Evolutionary conservation across 2,888 invertebrate species (phyloP).

Genomic region (Chesias legatella): DNA sequence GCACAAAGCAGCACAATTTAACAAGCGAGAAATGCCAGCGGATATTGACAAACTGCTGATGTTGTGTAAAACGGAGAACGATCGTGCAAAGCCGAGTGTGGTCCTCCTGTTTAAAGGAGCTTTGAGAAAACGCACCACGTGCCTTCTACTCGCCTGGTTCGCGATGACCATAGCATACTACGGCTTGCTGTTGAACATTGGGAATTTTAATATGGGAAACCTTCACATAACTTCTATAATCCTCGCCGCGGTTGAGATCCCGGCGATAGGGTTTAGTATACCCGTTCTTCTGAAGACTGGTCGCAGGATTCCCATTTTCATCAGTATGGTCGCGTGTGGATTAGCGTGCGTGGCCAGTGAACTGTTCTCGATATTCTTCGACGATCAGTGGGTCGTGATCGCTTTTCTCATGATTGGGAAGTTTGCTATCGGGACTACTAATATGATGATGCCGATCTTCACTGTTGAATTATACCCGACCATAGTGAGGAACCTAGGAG

Average conservation of each 20-base stretch:
- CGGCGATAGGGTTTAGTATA: slow-evolving; percentile 88
- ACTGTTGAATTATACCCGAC: slow-evolving; percentile 88
- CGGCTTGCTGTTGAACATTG: slow-evolving; percentile 85
- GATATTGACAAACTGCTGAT: slow-evolving; percentile 85
- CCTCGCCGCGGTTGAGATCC: slow-evolving; percentile 88
- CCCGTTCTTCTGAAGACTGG: slow-evolving; percentile 87
- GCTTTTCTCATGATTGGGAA: slow-evolving; percentile 89
- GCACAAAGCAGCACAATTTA: slow-evolving; percentile 83
- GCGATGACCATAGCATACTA: slow-evolving; percentile 89
- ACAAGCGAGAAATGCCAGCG: slow-evolving; percentile 82
- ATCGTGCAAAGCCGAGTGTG: slow-evolving; percentile 77
- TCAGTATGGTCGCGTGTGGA: slow-evolving; percentile 85
- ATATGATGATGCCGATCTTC: slow-evolving; percentile 88
- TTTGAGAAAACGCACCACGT: slow-evolving; percentile 84
- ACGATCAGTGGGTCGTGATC: slow-evolving; percentile 84
- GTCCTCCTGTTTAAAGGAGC: slow-evolving; percentile 84
- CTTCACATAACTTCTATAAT: slow-evolving; percentile 87
- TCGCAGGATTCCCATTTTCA: slow-evolving; percentile 85
- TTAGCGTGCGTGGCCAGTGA: slow-evolving; percentile 84
- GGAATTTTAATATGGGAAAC: slow-evolving; percentile 87
- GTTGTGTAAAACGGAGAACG: slow-evolving; percentile 66
- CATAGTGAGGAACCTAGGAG: slow-evolving; percentile 84
- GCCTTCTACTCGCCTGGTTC: slow-evolving; percentile 88
- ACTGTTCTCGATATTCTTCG: slow-evolving; percentile 71
- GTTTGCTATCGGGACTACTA: slow-evolving; percentile 88